Evolutionary conservation across 2,113 vertebrate genomes (phyloP), one percentile per base, ranked within the genome.

Genomic region (Ceuthmochares aereus): DNA sequence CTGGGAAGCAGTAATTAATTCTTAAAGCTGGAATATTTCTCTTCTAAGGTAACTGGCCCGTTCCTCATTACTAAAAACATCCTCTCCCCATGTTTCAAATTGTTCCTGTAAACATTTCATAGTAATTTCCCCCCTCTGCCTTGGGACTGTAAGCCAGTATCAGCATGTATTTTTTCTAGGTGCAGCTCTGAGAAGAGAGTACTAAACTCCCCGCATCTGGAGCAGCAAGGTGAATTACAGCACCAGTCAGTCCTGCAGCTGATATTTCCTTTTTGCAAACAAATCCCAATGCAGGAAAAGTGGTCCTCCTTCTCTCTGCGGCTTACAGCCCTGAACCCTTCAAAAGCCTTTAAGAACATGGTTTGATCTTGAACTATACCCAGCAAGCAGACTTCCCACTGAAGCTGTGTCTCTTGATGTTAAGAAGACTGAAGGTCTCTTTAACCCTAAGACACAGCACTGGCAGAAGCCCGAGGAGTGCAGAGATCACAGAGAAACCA

Each of bases 41-140:
- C 52, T 91, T 91, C 52, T 58, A 88, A 96, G 47, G 30, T 69
- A 83, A 90, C 93, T 96, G 86, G 69, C 78, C 67, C 72, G 78
- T 75, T 91, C 29, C 26, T 25, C 26, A 8, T 73, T 75, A 76
- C 32, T 69, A 58, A 90, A 94, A 94, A 84, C 60, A 72, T 90
- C 73, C 34, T 72, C 59, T 81, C 69, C 59, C 83, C 29, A 19
- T 74, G 58, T 89, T 94, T 86, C 83, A 78, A 67, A 64, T 10
- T n/a, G 30, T 32, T 18, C 34, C 68, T 73, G 52, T 88, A 95
- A 91, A 89, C 45, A 85, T 85, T 93, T 82, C 37, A 5, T 51
- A 75, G 81, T 72, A 75, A 93, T 91, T 87, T 82, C 9, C n/a
- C 40, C 14, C 23, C 3, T 49, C 22, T 23, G 47, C 29, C 29